Percentiles rank a stretch among this genome's conserved stretches.
These are phyloP conservation scores for Neoascia interrupta DNA, from an alignment of 2,888 invertebrate species.

Conservation along the genomic window DNA sequence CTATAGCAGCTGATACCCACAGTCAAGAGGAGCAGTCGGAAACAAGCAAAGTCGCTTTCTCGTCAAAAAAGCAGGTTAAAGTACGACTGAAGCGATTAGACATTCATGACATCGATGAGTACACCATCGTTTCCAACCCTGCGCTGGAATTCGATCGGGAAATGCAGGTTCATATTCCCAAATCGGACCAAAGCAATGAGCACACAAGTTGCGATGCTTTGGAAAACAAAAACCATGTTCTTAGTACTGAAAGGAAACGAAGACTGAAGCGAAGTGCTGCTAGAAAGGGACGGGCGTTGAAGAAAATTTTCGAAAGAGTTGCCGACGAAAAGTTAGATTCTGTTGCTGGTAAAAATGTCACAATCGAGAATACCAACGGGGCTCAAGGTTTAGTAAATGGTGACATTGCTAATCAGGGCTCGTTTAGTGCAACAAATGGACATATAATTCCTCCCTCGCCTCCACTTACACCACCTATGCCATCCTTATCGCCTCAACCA, in stretches of 20 bases:
- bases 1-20: background rate
- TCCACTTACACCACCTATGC: constrained; percentile 51
- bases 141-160: constrained; percentile 14
- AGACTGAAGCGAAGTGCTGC: constrained; percentile 4
- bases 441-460: constrained; percentile 50
- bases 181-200: background rate
- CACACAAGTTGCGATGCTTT: background rate
- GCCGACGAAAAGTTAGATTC: background rate
- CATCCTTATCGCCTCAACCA: constrained; percentile 11
- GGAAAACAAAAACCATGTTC: background rate
- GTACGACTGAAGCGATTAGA: constrained; percentile 31
- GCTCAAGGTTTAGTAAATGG: background rate
- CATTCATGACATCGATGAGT: background rate
- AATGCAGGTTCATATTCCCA: no score
- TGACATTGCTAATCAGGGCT: background rate
- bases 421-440: constrained; percentile 17
- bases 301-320: constrained; percentile 25
- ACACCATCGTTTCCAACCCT: constrained; percentile 19
- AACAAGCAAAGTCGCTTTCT: background rate
- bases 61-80: constrained; percentile 23
- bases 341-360: background rate
- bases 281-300: constrained; percentile 16
- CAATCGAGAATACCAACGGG: background rate
- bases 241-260: constrained; percentile 4
- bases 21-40: background rate